Percentiles rank a stretch among this genome's conserved stretches.
Conservation (phyloP, 2,797 vertebrate species). For the Neosilurus mollespiculum region DNA sequence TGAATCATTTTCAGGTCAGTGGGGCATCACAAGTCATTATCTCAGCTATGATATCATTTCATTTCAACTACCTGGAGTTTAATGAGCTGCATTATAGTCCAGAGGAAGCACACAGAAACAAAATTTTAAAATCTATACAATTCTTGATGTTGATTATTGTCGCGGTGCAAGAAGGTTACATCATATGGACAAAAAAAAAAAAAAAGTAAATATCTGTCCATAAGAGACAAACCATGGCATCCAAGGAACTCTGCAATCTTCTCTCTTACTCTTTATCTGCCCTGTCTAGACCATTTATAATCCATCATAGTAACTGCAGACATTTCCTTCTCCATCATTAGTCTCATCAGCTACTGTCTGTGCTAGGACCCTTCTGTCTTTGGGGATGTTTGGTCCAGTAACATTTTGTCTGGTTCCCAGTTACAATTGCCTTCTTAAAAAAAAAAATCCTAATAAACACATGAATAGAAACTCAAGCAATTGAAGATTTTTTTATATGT, state of each 20-base stretch:
- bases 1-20: slow-evolving; percentile 56
- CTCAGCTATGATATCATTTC: slow-evolving; percentile 52
- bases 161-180: background rate
- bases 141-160: slow-evolving; percentile 9
- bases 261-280: slow-evolving; percentile 17
- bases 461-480: slow-evolving; percentile 52
- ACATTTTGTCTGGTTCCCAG: slow-evolving; percentile 47
- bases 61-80: slow-evolving; percentile 40
- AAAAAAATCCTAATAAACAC: background rate
- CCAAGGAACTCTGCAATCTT: background rate
- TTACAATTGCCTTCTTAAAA: slow-evolving; percentile 37
- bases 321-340: slow-evolving; percentile 47
- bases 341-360: slow-evolving; percentile 52
- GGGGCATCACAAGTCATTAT: slow-evolving; percentile 40
- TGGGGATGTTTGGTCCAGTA: slow-evolving; percentile 49
- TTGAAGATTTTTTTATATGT: slow-evolving; percentile 51
- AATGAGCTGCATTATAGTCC: slow-evolving; percentile 43
- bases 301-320: slow-evolving; percentile 49
- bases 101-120: slow-evolving; percentile 6
- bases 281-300: slow-evolving; percentile 49
- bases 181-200: background rate
- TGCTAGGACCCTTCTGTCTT: slow-evolving; percentile 43
- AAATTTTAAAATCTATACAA: slow-evolving; percentile 1
- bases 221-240: background rate
- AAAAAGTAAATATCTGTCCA: background rate